phyloP scores from a whole-genome alignment of 2,888 invertebrate species.

The Thyatira batis region DNA sequence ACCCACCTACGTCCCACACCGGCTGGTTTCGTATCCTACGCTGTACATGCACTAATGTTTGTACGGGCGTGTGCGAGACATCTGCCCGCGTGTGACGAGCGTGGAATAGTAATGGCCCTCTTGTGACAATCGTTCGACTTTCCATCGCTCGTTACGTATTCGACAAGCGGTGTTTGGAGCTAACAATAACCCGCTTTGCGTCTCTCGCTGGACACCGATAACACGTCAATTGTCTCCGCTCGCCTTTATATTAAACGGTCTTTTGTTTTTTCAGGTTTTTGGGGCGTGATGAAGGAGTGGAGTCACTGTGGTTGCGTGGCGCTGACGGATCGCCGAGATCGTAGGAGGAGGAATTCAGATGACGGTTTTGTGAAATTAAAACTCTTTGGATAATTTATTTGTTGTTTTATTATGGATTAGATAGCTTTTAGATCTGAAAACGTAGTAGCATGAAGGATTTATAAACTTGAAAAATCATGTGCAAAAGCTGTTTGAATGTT shows the following conservation, averaged over 20 bases:
- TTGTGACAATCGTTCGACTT: conserved; percentile 60
- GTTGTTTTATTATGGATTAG: no score
- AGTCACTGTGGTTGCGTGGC: background rate
- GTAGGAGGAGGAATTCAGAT: no score
- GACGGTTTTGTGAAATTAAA: background rate
- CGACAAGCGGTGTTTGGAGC: conserved; percentile 34
- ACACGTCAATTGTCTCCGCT: conserved; percentile 32
- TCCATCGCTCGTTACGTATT: conserved; percentile 62
- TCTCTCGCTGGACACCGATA: conserved; percentile 30
- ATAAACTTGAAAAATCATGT: no score
- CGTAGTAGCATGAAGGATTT: no score
- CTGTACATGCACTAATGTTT: conserved; percentile 29
- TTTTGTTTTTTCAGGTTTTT: conserved; percentile 17
- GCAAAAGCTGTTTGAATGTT: no score
- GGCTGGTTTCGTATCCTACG: background rate
- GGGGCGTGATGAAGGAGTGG: background rate
- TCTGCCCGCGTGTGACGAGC: conserved; percentile 48
- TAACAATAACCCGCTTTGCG: conserved; percentile 36
- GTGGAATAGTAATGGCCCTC: conserved; percentile 59
- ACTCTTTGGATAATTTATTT: background rate
- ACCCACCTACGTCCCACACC: background rate
- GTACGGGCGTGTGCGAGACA: conserved; percentile 45
- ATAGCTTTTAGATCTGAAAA: no score
- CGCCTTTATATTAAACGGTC: conserved; percentile 32
- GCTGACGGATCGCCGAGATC: background rate